A percentile compares a stretch with the other conserved stretches of the same genome.
phyloP scores from a whole-genome alignment of 2,797 vertebrate genomes.

The Tragopan temminckii region DNA sequence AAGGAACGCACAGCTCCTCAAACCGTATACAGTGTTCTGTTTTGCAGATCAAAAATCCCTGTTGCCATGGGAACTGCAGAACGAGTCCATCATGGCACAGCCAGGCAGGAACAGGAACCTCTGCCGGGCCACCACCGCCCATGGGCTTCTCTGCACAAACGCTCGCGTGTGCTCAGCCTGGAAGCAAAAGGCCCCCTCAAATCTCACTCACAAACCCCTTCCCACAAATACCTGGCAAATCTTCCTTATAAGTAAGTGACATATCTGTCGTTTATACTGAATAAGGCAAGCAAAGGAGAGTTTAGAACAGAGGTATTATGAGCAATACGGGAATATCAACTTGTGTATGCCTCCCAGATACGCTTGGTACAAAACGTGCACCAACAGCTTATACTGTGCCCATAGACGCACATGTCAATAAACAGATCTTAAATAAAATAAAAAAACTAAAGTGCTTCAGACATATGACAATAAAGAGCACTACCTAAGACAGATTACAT shows the following conservation, averaged over 20 bases:
- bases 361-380: background rate
- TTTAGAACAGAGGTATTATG: background rate
- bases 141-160: slow-evolving; percentile 37
- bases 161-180: slow-evolving; percentile 53
- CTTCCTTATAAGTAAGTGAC: background rate
- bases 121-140: background rate
- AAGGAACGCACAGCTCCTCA: slow-evolving; percentile 53
- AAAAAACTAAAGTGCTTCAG: background rate
- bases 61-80: slow-evolving; percentile 85
- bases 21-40: slow-evolving; percentile 64
- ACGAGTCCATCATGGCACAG: slow-evolving; percentile 71
- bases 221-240: slow-evolving; percentile 3
- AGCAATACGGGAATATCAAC: background rate
- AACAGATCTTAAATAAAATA: background rate
- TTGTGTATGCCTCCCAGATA: background rate
- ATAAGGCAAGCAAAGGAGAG: background rate
- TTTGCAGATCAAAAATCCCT: slow-evolving; percentile 77
- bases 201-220: slow-evolving; percentile 25
- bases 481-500: background rate
- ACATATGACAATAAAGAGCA: background rate
- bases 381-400: background rate
- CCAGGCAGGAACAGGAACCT: slow-evolving; percentile 71
- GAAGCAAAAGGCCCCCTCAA: slow-evolving; percentile 37
- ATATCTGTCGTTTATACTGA: background rate
- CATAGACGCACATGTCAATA: background rate